phyloP scores from a whole-genome alignment of 2,888 invertebrate species.

The Acrocyrtus sp. region DNA sequence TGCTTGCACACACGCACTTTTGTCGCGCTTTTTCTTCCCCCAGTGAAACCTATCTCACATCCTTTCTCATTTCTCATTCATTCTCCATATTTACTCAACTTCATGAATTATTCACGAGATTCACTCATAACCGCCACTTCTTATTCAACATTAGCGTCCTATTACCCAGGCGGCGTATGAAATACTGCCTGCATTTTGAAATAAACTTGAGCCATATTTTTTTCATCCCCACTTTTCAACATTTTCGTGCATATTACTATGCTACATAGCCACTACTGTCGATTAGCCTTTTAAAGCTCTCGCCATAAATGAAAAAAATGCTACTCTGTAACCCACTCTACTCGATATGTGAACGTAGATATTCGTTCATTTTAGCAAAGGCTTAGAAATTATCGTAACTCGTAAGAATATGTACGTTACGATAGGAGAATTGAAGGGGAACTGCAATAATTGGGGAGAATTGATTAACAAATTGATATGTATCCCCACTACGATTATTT shows the following conservation, averaged over 20 bases:
- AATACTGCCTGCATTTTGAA: slow-evolving; percentile 31
- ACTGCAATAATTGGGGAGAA: slow-evolving; percentile 47
- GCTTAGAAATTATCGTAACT: too few relatives aligned
- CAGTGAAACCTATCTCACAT: background rate
- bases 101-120: slow-evolving; percentile 59
- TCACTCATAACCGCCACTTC: slow-evolving; percentile 62
- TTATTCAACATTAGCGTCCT: slow-evolving; percentile 57
- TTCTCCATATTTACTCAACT: slow-evolving; percentile 21
- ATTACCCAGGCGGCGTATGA: slow-evolving; percentile 50
- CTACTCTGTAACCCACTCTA: slow-evolving; percentile 6
- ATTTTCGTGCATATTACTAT: background rate
- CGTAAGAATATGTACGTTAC: too few relatives aligned
- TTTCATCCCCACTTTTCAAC: background rate
- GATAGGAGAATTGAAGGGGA: too few relatives aligned
- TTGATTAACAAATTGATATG: slow-evolving; percentile 62
- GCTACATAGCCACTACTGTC: background rate
- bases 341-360: slow-evolving; percentile 3
- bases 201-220: slow-evolving; percentile 17
- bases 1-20: background rate
- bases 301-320: background rate
- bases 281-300: background rate
- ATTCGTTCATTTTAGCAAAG: too few relatives aligned
- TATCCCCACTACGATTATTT: slow-evolving; percentile 42
- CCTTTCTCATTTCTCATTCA: slow-evolving; percentile 4
- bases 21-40: background rate